Evolutionary conservation across 2,888 invertebrate genomes (phyloP).

Genomic region (Tenthredo distinguenda): DNA sequence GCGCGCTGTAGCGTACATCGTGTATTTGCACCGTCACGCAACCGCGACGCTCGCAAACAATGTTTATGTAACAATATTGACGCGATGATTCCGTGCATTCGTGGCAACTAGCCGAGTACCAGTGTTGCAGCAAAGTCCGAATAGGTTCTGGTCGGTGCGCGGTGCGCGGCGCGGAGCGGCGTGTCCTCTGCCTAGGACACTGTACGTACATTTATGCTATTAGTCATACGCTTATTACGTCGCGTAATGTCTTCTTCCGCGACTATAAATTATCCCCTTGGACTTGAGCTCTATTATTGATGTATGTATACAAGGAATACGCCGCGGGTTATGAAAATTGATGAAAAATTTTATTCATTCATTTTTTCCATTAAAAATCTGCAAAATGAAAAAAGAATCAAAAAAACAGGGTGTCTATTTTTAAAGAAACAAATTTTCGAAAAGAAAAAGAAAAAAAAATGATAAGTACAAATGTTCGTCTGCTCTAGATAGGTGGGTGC

Average conservation of each 20-base stretch:
- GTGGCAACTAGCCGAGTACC: constrained; percentile 15
- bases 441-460: no score
- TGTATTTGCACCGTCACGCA: constrained; percentile 6
- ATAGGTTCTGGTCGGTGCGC: not conserved
- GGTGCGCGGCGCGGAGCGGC: not conserved
- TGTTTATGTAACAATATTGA: not conserved
- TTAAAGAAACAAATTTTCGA: no score
- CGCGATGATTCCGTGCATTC: not conserved
- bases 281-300: not conserved
- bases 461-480: no score
- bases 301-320: no score
- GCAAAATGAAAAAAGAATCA: no score
- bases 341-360: no score
- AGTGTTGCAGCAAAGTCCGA: constrained; percentile 7
- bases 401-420: no score
- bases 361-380: no score
- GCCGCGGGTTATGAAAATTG: not conserved
- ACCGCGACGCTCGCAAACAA: constrained; percentile 10
- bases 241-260: not conserved
- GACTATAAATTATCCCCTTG: not conserved
- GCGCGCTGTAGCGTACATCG: not conserved
- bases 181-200: constrained; percentile 39
- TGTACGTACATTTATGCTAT: not conserved
- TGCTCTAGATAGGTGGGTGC: not conserved
- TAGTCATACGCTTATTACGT: constrained; percentile 21